phyloP scores from a whole-genome alignment of 1,140 invertebrate species.

The Acromyrmex charruanus region DNA sequence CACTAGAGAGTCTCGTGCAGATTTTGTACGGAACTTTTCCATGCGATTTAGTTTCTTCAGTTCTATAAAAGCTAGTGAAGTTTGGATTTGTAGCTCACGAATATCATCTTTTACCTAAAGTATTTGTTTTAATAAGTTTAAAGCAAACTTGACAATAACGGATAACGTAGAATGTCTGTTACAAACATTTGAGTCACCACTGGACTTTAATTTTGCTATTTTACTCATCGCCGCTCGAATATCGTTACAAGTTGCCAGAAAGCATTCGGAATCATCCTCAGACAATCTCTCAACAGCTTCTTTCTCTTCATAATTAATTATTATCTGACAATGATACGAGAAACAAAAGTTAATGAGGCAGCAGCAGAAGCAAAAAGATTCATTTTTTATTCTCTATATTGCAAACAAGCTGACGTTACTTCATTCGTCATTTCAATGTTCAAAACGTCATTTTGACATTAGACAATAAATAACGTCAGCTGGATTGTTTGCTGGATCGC shows the following conservation, averaged over 20 bases:
- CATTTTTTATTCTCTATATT: background rate
- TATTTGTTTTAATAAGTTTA: slow-evolving; percentile 13
- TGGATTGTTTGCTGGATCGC: too few species aligned
- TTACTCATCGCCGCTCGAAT: slow-evolving; percentile 89
- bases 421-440: too few species aligned
- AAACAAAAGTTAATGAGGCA: background rate
- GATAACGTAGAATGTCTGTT: slow-evolving; percentile 12
- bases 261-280: slow-evolving; percentile 90
- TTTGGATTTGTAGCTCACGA: slow-evolving; percentile 89
- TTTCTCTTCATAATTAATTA: slow-evolving; percentile 91
- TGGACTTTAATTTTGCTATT: slow-evolving; percentile 89
- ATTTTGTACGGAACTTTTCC: slow-evolving; percentile 94
- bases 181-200: slow-evolving; percentile 86
- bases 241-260: slow-evolving; percentile 90
- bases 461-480: too few species aligned
- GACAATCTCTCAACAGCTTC: slow-evolving; percentile 90
- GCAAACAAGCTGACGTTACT: background rate
- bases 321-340: slow-evolving; percentile 84
- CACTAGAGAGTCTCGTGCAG: slow-evolving; percentile 92
- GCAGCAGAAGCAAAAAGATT: slow-evolving; percentile 23
- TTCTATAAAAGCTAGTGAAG: slow-evolving; percentile 91
- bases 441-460: too few species aligned
- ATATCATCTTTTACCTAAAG: slow-evolving; percentile 89
- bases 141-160: background rate
- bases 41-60: slow-evolving; percentile 96